Base-by-base conservation (phyloP, 2,888 invertebrate species). In the Pegoplata infirma region DNA sequence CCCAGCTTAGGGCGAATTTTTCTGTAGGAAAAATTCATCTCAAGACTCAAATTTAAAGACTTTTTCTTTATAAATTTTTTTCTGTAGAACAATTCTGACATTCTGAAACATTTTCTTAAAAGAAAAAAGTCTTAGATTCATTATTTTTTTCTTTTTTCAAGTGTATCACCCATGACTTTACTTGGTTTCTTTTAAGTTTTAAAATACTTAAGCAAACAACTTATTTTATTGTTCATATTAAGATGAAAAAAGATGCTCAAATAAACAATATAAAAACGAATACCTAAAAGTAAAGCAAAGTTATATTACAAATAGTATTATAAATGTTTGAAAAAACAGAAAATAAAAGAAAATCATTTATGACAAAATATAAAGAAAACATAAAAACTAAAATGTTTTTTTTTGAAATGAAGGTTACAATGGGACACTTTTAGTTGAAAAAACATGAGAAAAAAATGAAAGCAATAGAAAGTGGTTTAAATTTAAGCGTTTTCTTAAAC, bases 381-480 rank as follows among this genome's bases (percentile, higher is more conserved):
- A n/a, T 7, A 46, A 21, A 49, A 49, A 49, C 21, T 49, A 21
- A 49, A 49, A 49, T 21, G 49, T 49, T 19, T 49, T 49, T n/a
- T 49, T 47, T 19, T 19, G 5, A 51, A 10, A 51, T 23, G 51
- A 66, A 61, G 59, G 59, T 66, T 58, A 40, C 59, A 74, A 61
- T 59, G 16, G 16, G 7, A 40, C 36, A 19, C 32, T 32, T 61
- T 53, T 4, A 10, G n/a, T 32, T 61, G 10, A 16, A 44, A 36
- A 28, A 63, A 68, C n/a, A n/a, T n/a, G n/a, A n/a, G n/a, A 56
- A 46, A 55, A 55, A 63, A 40, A 19, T 47, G 23, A 47, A 49
- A 23, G 46, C 58, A 59, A 59, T 59, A 51, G 73, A 74, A 74
- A 74, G 51, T 59, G 40, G 12, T 67, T 73, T 49, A 19, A 7